These are phyloP conservation scores for Leptocoma aspasia DNA, from an alignment of 2,113 vertebrate genomes.

Conservation along the genomic window DNA sequence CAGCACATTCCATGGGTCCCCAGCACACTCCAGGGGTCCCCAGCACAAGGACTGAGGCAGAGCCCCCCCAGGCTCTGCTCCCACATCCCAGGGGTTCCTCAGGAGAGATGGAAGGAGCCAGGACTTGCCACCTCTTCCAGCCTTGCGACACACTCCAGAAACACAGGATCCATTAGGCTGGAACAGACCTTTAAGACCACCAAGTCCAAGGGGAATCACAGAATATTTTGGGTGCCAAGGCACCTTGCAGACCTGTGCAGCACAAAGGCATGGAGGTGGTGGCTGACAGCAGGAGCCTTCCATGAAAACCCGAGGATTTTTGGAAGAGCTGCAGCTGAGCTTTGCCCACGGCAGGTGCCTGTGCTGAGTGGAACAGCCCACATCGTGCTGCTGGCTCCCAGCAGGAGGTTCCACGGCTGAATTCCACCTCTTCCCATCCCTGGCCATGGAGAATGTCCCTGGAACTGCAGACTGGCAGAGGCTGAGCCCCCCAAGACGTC, in stretches of 20 bases:
- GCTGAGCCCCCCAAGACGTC: background rate
- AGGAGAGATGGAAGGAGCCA: background rate
- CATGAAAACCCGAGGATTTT: fast-evolving
- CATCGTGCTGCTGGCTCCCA: background rate
- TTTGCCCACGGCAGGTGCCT: too few species aligned
- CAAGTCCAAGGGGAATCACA: background rate
- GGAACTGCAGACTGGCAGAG: background rate
- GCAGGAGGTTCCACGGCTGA: background rate
- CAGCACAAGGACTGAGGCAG: too few species aligned
- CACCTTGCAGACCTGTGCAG: background rate
- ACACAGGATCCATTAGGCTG: fast-evolving
- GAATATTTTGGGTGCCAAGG: background rate
- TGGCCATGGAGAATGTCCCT: fast-evolving
- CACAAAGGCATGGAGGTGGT: fast-evolving
- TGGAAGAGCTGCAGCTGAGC: fast-evolving
- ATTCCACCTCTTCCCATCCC: background rate
- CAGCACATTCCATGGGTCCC: too few species aligned
- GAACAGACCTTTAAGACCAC: background rate
- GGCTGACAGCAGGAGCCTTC: background rate
- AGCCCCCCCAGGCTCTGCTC: background rate
- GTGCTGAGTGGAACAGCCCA: fast-evolving
- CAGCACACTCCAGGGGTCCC: too few species aligned
- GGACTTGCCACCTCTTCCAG: fast-evolving
- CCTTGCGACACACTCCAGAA: background rate
- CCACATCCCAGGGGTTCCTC: fast-evolving